Evolutionary conservation across 2,113 vertebrate genomes (phyloP), one percentile per base, ranked within the genome.

Genomic region (Zosterops hypoxanthus): DNA sequence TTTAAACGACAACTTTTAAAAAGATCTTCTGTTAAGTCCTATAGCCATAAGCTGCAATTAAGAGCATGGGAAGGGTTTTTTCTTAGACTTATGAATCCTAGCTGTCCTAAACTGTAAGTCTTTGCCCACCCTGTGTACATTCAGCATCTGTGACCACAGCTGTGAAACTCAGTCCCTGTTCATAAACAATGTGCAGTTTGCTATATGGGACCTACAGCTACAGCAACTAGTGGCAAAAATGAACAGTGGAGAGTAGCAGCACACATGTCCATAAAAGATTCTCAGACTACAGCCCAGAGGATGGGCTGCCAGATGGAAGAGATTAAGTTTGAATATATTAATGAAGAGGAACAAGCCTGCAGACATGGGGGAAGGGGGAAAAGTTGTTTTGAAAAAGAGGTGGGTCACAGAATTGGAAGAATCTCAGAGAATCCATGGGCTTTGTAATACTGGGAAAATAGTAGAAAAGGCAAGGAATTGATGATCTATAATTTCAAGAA

Each of bases 271-370:
- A 66, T 63, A 77, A 91, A 82, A 75, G 56, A 91, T 88, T 46
- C 79, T 77, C 60, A 69, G 42, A 65, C 70, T 93, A 36, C 42
- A 81, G 83, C 52, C 85, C 90, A 73, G 36, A 95, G 50, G 55
- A 90, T 66, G 47, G 82, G 33, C 42, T 93, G 55, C 90, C 93
- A 95, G 94, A 95, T 96, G 95, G 93, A 92, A 96, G 68, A 92
- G 75, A 96, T 97, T 97, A 97, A 91, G 75, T 96, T 88, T 5
- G 82, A 94, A 88, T 87, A 90, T 77, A 57, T 79, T 95, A 96
- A 90, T 66, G 83, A 92, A 91, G 86, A 93, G 56, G 49, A 96
- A 94, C 36, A 86, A 92, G 85, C 92, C 92, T 88, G 76, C 44
- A 91, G 92, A 94, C 94, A 93, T 69, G 70, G 72, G 72, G 86